These are phyloP conservation scores for Chelon labrosus DNA, from an alignment of 2,797 vertebrate species.

Conservation along the genomic window DNA sequence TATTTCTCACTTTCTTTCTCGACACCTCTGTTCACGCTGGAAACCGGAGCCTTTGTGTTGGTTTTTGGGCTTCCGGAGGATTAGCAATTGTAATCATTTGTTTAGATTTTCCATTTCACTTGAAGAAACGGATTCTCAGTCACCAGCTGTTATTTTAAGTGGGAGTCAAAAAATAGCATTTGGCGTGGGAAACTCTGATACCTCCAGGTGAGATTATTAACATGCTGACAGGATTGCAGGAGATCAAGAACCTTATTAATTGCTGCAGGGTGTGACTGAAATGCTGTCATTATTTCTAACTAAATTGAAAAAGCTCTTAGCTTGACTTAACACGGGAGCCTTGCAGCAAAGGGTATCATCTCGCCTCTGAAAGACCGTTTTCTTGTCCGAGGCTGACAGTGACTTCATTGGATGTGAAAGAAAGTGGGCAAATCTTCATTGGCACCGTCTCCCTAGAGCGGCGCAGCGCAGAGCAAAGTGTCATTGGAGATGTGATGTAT, in stretches of 20 bases:
- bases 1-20: constrained; percentile 41
- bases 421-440: constrained; percentile 69
- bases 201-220: constrained; percentile 66
- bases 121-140: constrained; percentile 24
- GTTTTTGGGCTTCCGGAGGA: constrained; percentile 31
- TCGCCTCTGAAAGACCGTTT: constrained; percentile 17
- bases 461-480: constrained; percentile 37
- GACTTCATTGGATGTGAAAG: constrained; percentile 65
- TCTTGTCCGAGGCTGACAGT: constrained; percentile 51
- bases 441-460: constrained; percentile 64
- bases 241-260: constrained; percentile 59
- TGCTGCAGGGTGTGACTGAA: constrained; percentile 53
- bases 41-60: constrained; percentile 37
- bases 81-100: constrained; percentile 59
- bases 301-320: constrained; percentile 45
- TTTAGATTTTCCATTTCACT: constrained; percentile 44
- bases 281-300: constrained; percentile 45
- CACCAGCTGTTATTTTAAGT: constrained; percentile 49
- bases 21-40: constrained; percentile 11
- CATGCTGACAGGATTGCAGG: constrained; percentile 54
- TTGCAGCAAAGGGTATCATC: constrained; percentile 50
- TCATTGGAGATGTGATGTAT: constrained; percentile 73
- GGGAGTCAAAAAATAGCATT: constrained; percentile 50
- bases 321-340: constrained; percentile 24
- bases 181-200: constrained; percentile 46